A percentile compares a stretch with the other conserved stretches of the same genome.
Conservation (phyloP, 2,113 vertebrate species). For the Protobothrops mucrosquamatus region DNA sequence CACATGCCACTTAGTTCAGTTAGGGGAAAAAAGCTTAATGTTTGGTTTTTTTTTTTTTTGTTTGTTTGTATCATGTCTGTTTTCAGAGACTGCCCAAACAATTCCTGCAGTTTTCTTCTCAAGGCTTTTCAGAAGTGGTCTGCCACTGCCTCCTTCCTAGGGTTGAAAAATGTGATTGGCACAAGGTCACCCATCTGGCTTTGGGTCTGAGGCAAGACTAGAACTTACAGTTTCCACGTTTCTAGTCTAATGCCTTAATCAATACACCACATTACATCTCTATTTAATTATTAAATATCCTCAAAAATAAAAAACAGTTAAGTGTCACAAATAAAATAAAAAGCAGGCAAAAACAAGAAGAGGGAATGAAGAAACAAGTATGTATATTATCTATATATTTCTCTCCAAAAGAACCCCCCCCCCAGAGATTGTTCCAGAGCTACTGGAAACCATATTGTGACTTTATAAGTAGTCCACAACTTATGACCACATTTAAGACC, state of each 20-base stretch:
- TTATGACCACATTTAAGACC: neutral
- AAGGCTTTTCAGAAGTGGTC: no score
- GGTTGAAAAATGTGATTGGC: no score
- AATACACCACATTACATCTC: neutral
- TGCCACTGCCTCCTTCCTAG: no score
- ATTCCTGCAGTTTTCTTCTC: no score
- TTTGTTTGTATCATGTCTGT: no score
- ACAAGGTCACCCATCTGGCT: no score
- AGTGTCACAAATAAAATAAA: neutral
- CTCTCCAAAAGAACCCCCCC: neutral
- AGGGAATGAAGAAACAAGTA: neutral
- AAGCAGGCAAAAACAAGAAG: neutral
- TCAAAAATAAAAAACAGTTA: neutral
- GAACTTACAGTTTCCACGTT: neutral
- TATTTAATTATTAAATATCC: neutral
- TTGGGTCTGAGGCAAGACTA: neutral
- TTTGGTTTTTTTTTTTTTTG: no score
- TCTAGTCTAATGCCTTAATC: neutral
- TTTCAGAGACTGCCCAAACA: no score
- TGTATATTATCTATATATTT: neutral
- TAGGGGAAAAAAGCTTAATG: no score
- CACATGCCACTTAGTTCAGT: no score
- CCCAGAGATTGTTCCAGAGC: neutral
- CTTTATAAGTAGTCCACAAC: neutral
- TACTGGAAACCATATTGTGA: neutral